These are phyloP conservation scores for Pteronura brasiliensis DNA, from an alignment of 2,113 vertebrate species.

Conservation along the genomic window DNA sequence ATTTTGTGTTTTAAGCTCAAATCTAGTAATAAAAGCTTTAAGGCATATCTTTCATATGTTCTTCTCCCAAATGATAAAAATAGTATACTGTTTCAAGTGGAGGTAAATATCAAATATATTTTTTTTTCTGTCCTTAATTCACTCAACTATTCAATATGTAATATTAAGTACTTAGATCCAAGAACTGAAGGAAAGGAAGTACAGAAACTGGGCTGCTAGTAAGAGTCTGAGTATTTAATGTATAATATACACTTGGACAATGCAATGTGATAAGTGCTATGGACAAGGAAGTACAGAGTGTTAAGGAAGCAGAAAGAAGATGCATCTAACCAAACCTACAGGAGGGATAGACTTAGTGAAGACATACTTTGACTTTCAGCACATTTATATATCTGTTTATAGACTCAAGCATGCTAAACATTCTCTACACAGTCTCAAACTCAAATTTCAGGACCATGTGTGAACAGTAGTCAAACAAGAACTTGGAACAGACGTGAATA, in stretches of 20 bases:
- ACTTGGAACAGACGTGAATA: neutral
- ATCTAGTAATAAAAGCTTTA: neutral
- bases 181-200: neutral
- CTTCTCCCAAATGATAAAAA: neutral
- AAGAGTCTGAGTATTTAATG: neutral
- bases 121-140: neutral
- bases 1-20: neutral
- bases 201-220: neutral
- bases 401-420: neutral
- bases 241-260: neutral
- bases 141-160: neutral
- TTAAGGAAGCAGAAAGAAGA: neutral
- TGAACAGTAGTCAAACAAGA: neutral
- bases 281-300: neutral
- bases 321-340: neutral
- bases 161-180: neutral
- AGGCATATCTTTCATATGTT: neutral
- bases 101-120: neutral
- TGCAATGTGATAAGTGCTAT: neutral
- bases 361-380: neutral
- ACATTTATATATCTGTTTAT: neutral
- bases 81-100: neutral
- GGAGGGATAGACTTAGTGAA: neutral
- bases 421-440: neutral
- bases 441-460: neutral